Evolutionary conservation across 2,113 vertebrate genomes (phyloP).

Genomic region (Macrotis lagotis): DNA sequence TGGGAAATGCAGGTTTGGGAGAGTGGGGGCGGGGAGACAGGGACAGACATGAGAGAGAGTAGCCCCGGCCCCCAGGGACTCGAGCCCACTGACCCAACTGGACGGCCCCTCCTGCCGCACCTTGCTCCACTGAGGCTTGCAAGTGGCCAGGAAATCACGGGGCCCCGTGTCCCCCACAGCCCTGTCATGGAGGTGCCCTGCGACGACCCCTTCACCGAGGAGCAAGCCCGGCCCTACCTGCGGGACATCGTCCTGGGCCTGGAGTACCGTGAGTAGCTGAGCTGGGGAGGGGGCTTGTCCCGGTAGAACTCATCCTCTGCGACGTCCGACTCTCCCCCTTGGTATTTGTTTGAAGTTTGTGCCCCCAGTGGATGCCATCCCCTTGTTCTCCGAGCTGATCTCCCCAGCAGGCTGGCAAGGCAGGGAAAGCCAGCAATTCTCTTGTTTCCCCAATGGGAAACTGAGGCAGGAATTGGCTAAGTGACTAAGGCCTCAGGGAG

Average conservation of each 20-base stretch:
- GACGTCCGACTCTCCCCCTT: too few species aligned
- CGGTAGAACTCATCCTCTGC: not conserved
- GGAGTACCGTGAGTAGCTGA: constrained; percentile 93
- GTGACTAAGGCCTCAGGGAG: too few species aligned
- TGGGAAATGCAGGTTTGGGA: too few species aligned
- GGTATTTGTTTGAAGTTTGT: too few species aligned
- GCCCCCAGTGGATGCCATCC: not conserved
- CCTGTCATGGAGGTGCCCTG: constrained; percentile 98
- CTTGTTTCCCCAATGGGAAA: too few species aligned
- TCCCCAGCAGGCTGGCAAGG: too few species aligned
- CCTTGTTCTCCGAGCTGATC: not conserved
- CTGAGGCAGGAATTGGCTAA: too few species aligned
- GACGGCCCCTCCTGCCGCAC: not conserved
- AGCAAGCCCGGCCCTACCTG: constrained; percentile 93
- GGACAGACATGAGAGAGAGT: not conserved
- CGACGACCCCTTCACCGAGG: constrained; percentile 90
- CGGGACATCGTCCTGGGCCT: constrained; percentile 96
- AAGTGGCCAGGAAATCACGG: too few species aligned
- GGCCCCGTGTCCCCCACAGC: constrained; percentile 80
- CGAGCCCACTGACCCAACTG: too few species aligned
- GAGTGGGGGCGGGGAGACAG: too few species aligned
- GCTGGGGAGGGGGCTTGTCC: accelerated
- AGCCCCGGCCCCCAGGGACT: too few species aligned
- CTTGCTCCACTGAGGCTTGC: not conserved
- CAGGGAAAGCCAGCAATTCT: too few species aligned